Conservation (phyloP, 2,113 vertebrate species). For the Poicephalus meyeri region DNA sequence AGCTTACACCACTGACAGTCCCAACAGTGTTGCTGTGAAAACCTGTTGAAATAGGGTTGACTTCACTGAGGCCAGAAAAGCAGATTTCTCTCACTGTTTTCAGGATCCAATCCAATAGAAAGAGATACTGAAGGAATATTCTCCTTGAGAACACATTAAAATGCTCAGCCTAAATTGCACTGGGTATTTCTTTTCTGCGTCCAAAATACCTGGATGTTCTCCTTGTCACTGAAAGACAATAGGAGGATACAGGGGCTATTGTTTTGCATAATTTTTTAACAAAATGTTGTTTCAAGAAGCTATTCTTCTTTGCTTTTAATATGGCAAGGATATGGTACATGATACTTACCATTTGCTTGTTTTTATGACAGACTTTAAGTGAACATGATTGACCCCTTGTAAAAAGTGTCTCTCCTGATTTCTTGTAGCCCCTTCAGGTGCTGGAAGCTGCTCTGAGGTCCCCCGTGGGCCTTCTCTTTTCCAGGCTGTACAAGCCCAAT, state of each 20-base stretch:
- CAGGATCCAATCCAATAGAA: background rate
- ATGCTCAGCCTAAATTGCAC: background rate
- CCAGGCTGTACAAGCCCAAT: background rate
- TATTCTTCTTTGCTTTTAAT: background rate
- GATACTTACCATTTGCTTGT: background rate
- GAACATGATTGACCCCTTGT: background rate
- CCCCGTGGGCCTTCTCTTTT: background rate
- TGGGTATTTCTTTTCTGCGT: background rate
- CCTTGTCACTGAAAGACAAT: background rate
- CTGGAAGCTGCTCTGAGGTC: background rate
- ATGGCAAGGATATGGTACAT: background rate
- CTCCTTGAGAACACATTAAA: background rate
- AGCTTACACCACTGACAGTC: background rate
- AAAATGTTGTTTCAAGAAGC: background rate
- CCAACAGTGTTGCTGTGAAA: background rate
- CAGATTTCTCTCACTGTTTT: background rate
- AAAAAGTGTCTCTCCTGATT: background rate
- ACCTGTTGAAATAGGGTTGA: background rate
- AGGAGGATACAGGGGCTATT: background rate
- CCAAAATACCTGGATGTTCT: background rate
- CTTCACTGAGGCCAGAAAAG: background rate
- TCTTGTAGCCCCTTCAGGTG: background rate
- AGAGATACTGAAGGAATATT: background rate
- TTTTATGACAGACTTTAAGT: background rate
- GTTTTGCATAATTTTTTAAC: background rate